Conservation (phyloP, 2,113 vertebrate species). For the Coregonus clupeaformis region DNA sequence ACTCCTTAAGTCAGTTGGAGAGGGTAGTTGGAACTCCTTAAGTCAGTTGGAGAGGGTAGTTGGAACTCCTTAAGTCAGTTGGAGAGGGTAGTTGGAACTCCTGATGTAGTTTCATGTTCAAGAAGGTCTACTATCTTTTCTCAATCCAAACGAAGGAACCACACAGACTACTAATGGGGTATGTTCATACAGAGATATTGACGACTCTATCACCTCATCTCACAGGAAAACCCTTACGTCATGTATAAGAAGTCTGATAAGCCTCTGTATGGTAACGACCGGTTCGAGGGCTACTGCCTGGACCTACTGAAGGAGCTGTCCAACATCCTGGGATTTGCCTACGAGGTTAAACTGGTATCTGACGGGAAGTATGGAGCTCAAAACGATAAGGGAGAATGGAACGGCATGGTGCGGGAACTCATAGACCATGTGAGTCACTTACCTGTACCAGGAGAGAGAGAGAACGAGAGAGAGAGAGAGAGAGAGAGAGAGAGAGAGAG, state of each 20-base stretch:
- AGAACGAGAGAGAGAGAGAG: too few species aligned
- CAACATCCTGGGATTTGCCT: constrained; percentile 94
- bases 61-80: too few species aligned
- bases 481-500: too few species aligned
- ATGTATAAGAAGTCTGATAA: constrained; percentile 99
- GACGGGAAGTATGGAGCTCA: constrained; percentile 99
- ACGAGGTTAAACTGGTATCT: constrained; percentile 92
- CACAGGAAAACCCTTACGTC: constrained; percentile 95
- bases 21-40: too few species aligned
- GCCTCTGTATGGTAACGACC: constrained; percentile 93
- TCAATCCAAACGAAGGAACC: too few species aligned
- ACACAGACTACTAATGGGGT: not conserved
- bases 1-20: too few species aligned
- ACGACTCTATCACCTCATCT: constrained; percentile 6
- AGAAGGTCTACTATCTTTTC: too few species aligned
- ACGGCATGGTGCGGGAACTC: constrained; percentile 97
- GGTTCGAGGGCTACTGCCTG: constrained; percentile 97
- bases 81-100: too few species aligned
- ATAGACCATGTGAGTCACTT: constrained; percentile 90
- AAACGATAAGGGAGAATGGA: constrained; percentile 98
- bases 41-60: too few species aligned
- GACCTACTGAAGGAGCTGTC: constrained; percentile 96
- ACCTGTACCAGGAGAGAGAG: not conserved
- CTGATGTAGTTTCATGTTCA: too few species aligned
- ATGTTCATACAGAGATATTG: not conserved